These are phyloP conservation scores for Heliconius hewitsoni DNA, from an alignment of 1,140 invertebrate genomes.

Conservation along the genomic window DNA sequence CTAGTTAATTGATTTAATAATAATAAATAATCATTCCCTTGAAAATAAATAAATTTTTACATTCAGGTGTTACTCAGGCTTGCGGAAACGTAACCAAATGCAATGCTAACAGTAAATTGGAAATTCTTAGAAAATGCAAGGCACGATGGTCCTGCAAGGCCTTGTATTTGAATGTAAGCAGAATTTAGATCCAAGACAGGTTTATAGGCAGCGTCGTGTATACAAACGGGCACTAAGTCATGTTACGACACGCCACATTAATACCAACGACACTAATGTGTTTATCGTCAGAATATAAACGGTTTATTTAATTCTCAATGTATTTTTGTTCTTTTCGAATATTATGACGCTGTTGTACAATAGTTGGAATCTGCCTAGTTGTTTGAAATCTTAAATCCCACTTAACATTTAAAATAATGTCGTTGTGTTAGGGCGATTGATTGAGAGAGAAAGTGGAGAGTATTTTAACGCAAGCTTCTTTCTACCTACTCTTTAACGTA, in stretches of 20 bases:
- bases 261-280: constrained; percentile 39
- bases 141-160: constrained; percentile 40
- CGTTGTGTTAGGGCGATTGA: too few species aligned
- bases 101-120: constrained; percentile 36
- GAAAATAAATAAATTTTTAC: background rate
- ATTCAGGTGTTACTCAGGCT: background rate
- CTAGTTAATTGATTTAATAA: background rate
- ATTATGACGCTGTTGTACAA: background rate
- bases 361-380: background rate
- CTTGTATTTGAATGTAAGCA: constrained; percentile 47
- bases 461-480: too few species aligned
- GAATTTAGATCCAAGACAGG: constrained; percentile 50
- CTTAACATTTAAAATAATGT: too few species aligned
- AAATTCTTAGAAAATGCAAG: constrained; percentile 42
- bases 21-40: background rate
- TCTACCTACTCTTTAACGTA: too few species aligned
- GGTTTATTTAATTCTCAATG: constrained; percentile 37
- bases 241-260: constrained; percentile 39
- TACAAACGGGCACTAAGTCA: constrained; percentile 45
- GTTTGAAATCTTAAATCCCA: background rate
- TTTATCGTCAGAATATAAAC: constrained; percentile 43
- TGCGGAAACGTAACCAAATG: constrained; percentile 24
- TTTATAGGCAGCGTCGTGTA: constrained; percentile 44
- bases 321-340: constrained; percentile 1
- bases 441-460: background rate